Conservation (phyloP, 2,113 vertebrate genomes). For the Anolis sagrei region DNA sequence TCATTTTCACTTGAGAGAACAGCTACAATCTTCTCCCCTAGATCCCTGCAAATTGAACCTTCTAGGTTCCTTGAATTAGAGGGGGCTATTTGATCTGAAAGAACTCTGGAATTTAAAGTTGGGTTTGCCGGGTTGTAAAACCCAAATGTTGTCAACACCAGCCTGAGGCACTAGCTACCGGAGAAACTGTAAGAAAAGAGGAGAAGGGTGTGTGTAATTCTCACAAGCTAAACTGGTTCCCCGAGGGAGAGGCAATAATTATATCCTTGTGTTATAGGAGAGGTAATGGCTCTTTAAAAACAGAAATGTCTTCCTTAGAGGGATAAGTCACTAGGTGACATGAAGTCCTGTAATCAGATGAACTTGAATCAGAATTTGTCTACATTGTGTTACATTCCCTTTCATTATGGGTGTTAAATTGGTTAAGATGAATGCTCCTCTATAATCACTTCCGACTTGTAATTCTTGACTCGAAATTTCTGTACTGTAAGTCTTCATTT, state of each 20-base stretch:
- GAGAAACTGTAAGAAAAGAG: not conserved
- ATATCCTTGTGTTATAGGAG: not conserved
- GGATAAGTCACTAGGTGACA: not conserved
- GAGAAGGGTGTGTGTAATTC: not conserved
- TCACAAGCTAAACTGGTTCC: constrained; percentile 17
- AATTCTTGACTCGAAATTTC: not conserved
- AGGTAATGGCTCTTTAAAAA: not conserved
- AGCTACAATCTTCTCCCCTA: too few species aligned
- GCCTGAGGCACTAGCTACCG: too few species aligned
- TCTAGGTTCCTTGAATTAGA: too few species aligned
- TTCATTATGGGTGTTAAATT: not conserved
- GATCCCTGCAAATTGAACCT: too few species aligned
- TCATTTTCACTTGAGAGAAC: too few species aligned
- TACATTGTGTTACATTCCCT: not conserved
- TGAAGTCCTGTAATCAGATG: not conserved
- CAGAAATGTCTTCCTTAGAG: not conserved
- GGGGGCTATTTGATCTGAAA: too few species aligned
- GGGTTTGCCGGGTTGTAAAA: too few species aligned
- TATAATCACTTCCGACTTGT: too few species aligned
- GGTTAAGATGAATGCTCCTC: too few species aligned
- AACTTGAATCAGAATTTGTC: not conserved
- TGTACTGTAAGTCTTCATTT: not conserved
- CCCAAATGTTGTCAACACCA: too few species aligned
- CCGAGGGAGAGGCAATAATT: not conserved
- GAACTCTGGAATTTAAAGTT: too few species aligned